Evolutionary conservation across 2,888 invertebrate genomes (phyloP).

Genomic region (Spisula solida): DNA sequence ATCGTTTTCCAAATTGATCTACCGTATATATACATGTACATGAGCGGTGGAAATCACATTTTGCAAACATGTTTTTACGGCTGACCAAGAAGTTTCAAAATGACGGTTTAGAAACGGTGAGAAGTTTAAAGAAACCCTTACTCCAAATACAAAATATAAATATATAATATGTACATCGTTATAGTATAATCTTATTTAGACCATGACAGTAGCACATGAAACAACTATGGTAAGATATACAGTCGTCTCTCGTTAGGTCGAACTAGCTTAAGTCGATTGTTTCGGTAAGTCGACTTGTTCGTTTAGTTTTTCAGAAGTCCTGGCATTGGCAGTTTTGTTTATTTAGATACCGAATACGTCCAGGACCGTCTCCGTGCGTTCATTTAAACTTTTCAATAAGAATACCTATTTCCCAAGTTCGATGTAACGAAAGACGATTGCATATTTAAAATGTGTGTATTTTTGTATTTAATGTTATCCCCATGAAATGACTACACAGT

Average conservation of each 20-base stretch:
- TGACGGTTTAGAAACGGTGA: not conserved
- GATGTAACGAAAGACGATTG: too few relatives aligned
- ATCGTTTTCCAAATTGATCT: not conserved
- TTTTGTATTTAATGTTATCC: not conserved
- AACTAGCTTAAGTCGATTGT: too few relatives aligned
- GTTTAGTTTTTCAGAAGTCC: too few relatives aligned
- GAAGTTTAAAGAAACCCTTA: constrained; percentile 21
- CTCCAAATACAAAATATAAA: constrained; percentile 38
- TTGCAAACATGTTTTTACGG: not conserved
- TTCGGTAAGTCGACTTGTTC: too few relatives aligned
- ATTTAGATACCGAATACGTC: too few relatives aligned
- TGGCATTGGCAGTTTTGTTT: too few relatives aligned
- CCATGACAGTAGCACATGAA: constrained; percentile 25
- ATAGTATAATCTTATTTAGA: constrained; percentile 9
- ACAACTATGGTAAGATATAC: not conserved
- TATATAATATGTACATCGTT: constrained; percentile 41
- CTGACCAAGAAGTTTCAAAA: not conserved
- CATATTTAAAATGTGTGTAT: constrained; percentile 7
- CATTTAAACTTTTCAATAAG: too few relatives aligned
- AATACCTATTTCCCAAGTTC: too few relatives aligned
- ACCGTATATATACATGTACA: not conserved
- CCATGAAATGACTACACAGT: constrained; percentile 15
- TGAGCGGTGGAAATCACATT: not conserved
- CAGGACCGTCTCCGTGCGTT: too few relatives aligned
- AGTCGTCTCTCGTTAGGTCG: too few relatives aligned